Percentiles rank a stretch among this genome's conserved stretches.
Conservation (phyloP, 2,888 invertebrate species). For the Linnaemya tessellans region DNA sequence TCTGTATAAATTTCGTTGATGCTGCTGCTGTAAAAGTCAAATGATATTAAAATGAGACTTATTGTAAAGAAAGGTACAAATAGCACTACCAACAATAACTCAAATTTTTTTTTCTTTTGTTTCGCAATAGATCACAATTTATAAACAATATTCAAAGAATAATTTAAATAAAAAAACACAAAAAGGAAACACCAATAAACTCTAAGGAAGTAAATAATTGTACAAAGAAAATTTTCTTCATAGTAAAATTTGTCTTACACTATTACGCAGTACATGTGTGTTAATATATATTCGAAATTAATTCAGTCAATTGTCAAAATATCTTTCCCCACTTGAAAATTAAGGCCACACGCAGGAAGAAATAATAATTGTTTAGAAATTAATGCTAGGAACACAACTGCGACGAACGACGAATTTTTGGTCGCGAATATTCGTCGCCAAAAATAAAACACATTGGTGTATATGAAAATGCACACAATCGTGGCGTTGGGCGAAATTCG, state of each 20-base stretch:
- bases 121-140: conserved; percentile 55
- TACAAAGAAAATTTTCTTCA: conserved; percentile 21
- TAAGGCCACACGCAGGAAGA: background rate
- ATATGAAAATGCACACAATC: too few species aligned
- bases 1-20: conserved; percentile 46
- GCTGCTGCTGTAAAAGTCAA: conserved; percentile 34
- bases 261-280: background rate
- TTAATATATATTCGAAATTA: background rate
- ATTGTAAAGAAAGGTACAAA: conserved; percentile 52
- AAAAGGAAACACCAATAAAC: conserved; percentile 4
- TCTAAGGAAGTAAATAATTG: conserved; percentile 4
- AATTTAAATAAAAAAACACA: conserved; percentile 25
- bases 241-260: background rate
- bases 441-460: too few species aligned
- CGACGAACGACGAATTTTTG: too few species aligned
- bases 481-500: too few species aligned
- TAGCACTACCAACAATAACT: conserved; percentile 38
- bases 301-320: background rate
- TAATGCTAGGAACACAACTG: too few species aligned
- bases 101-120: background rate
- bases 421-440: too few species aligned
- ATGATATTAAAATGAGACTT: conserved; percentile 55
- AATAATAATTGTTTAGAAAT: background rate
- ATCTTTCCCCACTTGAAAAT: background rate
- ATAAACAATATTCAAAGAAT: conserved; percentile 43